Percentiles rank a stretch among this genome's conserved stretches.
Evolutionary conservation across 2,797 vertebrate genomes (phyloP).

Genomic region (Enteromius argenteus): DNA sequence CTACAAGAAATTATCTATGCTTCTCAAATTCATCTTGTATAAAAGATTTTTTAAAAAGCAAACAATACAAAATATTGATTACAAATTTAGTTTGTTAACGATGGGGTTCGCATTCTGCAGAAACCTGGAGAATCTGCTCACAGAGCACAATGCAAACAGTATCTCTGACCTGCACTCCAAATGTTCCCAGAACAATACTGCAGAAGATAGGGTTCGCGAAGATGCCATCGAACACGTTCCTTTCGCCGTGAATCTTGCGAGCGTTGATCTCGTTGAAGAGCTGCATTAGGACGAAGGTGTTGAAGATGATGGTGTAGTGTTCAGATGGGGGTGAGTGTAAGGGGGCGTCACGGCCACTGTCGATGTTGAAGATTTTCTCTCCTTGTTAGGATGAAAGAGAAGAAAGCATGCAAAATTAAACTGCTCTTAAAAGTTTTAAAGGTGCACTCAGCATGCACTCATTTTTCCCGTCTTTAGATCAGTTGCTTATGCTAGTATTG

Average conservation of each 20-base stretch:
- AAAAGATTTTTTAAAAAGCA: neutral
- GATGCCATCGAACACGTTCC: constrained; percentile 88
- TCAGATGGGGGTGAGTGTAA: constrained; percentile 89
- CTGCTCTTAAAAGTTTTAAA: neutral
- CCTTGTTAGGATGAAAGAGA: constrained; percentile 71
- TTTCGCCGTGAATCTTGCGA: constrained; percentile 88
- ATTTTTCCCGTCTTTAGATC: neutral
- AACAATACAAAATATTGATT: neutral
- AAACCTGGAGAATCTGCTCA: neutral
- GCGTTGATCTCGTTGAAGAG: constrained; percentile 91
- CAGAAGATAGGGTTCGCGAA: constrained; percentile 89
- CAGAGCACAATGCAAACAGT: neutral
- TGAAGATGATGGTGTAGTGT: constrained; percentile 93
- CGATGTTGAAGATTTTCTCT: constrained; percentile 91
- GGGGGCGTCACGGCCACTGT: constrained; percentile 87
- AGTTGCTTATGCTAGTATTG: neutral
- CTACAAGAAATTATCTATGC: neutral
- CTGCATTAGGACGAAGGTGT: constrained; percentile 91
- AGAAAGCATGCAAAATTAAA: neutral
- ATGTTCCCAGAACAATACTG: constrained; percentile 86
- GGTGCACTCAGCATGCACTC: neutral
- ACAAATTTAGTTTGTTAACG: neutral
- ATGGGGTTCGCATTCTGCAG: neutral
- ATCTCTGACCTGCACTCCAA: constrained; percentile 81
- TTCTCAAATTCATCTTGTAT: neutral